A percentile compares a stretch with the other conserved stretches of the same genome.
Evolutionary conservation across 2,113 vertebrate genomes (phyloP).

Genomic region (Chroicocephalus ridibundus): DNA sequence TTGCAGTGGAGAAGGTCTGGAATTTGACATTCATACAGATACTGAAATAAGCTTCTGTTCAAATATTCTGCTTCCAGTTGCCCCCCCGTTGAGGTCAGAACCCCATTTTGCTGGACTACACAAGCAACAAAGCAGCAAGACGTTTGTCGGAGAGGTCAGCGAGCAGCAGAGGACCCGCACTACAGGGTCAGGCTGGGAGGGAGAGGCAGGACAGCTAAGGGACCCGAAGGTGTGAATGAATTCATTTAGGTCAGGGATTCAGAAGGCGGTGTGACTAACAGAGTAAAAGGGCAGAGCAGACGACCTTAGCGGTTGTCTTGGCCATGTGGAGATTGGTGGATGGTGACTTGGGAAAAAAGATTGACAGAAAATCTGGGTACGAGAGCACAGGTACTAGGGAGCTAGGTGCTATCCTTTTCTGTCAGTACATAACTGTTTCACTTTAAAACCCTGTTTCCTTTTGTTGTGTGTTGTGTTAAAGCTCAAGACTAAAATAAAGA

Average conservation of each 20-base stretch:
- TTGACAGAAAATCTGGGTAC: background rate
- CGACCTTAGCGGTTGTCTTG: background rate
- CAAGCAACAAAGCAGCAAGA: background rate
- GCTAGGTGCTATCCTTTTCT: background rate
- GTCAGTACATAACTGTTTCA: background rate
- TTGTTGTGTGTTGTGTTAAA: background rate
- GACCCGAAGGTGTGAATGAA: background rate
- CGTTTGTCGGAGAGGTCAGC: background rate
- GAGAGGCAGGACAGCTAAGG: background rate
- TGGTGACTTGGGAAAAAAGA: background rate
- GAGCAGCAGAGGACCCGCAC: background rate
- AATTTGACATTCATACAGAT: background rate
- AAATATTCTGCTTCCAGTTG: background rate
- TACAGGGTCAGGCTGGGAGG: fast-evolving
- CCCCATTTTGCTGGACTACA: background rate
- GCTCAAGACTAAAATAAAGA: background rate
- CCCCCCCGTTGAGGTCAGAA: background rate
- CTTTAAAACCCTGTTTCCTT: background rate
- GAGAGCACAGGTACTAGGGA: background rate
- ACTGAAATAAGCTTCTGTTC: background rate
- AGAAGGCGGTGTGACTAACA: background rate
- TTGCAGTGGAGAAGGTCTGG: background rate
- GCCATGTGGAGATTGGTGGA: background rate
- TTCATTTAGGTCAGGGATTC: background rate
- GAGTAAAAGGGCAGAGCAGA: background rate